Evolutionary conservation across 2,113 vertebrate species (phyloP), one percentile per base, ranked within the genome.

Genomic region (Hippoglossus stenolepis): DNA sequence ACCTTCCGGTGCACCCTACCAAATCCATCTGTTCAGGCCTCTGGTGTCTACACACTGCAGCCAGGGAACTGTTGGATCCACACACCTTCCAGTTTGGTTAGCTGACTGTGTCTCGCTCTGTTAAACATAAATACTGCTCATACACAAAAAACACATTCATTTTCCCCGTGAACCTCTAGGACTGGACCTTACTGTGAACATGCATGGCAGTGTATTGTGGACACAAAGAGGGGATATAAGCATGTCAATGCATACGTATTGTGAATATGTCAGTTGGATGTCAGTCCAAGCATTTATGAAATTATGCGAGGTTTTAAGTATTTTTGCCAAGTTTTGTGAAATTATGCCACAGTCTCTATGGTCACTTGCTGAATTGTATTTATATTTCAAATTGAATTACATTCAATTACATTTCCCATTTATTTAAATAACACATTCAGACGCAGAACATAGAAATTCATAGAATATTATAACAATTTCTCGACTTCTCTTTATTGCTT

Each of bases 21-120:
- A 64, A 49, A 87, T 73, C 91, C 89, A 93, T 93, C 92, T 93
- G 89, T 76, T 92, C 84, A 80, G 85, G 88, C 82, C 81, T 80
- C 63, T 80, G 68, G 75, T 71, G 35, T 17, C 56, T 70, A 45
- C 61, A 35, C 61, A 73, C 73, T 51, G 47, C 47, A 47, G 69
- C 49, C 66, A 11, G 56, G 54, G 26, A 77, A 51, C 61, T 67
- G 72, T 79, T 90, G 79, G 70, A 79, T n/a, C 1, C 51, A 21
- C 20, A 21, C 51, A 54, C 51, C 73, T 79, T 83, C 70, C 60
- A 77, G 72, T 85, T 73, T 84, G 72, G 76, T 59, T 79, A 23
- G 26, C 53, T 76, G 60, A 31, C 56, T 76, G 70, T 70, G 63
- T 56, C 63, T 75, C 35, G 24, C 63, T 70, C 54, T n/a, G 62